Evolutionary conservation across 2,113 vertebrate genomes (phyloP).

Genomic region (Puntigrus tetrazona): DNA sequence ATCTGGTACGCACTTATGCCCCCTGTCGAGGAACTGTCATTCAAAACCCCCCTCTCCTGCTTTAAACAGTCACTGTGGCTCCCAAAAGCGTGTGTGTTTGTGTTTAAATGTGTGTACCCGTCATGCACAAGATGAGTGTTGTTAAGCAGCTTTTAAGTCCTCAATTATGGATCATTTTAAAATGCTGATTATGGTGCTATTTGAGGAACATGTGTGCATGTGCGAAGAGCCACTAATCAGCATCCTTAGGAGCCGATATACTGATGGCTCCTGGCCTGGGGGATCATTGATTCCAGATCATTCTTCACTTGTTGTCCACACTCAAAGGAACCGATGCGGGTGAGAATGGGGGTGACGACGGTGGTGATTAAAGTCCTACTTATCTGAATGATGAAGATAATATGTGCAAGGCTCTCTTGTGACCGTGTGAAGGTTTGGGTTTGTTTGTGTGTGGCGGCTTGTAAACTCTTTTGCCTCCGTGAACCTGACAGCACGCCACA

Average conservation of each 20-base stretch:
- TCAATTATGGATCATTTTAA: slow-evolving; percentile 9
- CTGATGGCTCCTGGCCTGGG: slow-evolving; percentile 4
- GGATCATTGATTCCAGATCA: slow-evolving; percentile 36
- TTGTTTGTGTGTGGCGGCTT: slow-evolving; percentile 61
- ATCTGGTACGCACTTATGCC: slow-evolving; percentile 38
- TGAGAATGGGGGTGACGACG: neutral
- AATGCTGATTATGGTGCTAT: slow-evolving; percentile 20
- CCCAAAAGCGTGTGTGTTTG: neutral
- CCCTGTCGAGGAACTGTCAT: slow-evolving; percentile 33
- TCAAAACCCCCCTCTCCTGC: slow-evolving; percentile 25
- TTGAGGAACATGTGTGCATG: neutral
- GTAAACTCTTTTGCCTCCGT: slow-evolving; percentile 68
- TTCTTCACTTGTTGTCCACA: slow-evolving; percentile 36
- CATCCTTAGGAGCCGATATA: slow-evolving; percentile 23
- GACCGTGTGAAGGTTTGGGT: slow-evolving; percentile 41
- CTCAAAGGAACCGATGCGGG: slow-evolving; percentile 14
- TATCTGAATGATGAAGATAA: slow-evolving; percentile 20
- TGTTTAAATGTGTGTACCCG: slow-evolving; percentile 22
- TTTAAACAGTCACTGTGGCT: slow-evolving; percentile 18
- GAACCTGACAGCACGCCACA: slow-evolving; percentile 61
- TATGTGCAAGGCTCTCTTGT: slow-evolving; percentile 58
- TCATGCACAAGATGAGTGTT: slow-evolving; percentile 1
- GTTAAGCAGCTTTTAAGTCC: slow-evolving; percentile 64
- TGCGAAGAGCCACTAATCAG: slow-evolving; percentile 27
- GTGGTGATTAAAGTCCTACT: slow-evolving; percentile 29